These are phyloP conservation scores for Sebastes itinus DNA, from an alignment of 2,797 vertebrate genomes.

Conservation along the genomic window DNA sequence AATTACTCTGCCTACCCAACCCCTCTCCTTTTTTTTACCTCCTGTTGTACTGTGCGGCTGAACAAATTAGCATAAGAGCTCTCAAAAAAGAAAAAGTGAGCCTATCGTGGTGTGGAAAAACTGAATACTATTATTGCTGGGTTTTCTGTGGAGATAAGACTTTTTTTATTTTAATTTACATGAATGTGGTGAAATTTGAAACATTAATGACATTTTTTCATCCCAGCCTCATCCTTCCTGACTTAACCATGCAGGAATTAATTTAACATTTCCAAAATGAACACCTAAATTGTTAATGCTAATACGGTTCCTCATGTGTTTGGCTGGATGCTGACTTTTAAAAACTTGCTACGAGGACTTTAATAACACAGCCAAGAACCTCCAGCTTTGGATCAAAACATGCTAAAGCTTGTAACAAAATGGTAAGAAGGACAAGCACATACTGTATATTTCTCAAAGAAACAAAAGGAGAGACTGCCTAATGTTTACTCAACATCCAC, in stretches of 20 bases:
- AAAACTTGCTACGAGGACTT: neutral
- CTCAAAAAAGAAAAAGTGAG: conserved; percentile 8
- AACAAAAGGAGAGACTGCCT: neutral
- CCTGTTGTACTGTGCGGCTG: neutral
- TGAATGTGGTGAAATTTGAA: conserved; percentile 6
- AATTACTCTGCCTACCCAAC: conserved; percentile 55
- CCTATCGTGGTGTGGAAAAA: neutral
- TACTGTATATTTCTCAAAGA: neutral
- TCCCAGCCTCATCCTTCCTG: neutral
- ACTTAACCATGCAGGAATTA: neutral
- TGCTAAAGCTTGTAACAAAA: neutral
- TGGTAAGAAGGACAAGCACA: neutral
- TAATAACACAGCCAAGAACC: neutral
- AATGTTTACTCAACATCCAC: neutral
- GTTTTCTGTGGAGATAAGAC: neutral
- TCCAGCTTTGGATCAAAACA: neutral
- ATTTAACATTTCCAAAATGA: conserved; percentile 24
- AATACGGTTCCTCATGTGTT: neutral
- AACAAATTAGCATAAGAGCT: conserved; percentile 9
- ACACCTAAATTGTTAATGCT: conserved; percentile 17
- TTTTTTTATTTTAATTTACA: neutral
- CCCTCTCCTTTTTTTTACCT: conserved; percentile 28
- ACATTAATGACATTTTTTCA: neutral
- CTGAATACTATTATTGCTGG: neutral
- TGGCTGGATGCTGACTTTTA: neutral